A percentile compares a stretch with the other conserved stretches of the same genome.
phyloP scores from a whole-genome alignment of 2,888 invertebrate species.

The Acanthacorydalis orientalis region DNA sequence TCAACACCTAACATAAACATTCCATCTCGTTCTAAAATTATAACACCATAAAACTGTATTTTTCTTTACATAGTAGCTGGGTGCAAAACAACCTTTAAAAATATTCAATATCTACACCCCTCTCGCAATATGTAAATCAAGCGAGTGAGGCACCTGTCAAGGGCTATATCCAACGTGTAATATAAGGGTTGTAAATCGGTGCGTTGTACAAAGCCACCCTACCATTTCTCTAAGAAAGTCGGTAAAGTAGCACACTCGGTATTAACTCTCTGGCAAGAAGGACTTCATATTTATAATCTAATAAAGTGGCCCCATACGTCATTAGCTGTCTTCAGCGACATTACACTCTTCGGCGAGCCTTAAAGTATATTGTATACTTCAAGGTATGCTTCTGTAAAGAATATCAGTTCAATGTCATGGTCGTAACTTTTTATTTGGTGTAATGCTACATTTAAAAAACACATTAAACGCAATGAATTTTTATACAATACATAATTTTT shows the following conservation, averaged over 20 bases:
- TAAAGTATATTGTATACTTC: no score
- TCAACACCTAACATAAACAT: no score
- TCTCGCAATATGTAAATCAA: constrained; percentile 1
- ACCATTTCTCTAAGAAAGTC: not conserved
- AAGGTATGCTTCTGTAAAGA: no score
- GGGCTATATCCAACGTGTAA: not conserved
- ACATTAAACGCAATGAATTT: no score
- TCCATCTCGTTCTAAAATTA: not conserved
- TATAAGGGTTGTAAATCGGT: not conserved
- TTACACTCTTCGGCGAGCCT: not conserved
- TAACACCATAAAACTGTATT: not conserved
- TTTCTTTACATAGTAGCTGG: not conserved
- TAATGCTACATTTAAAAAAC: no score
- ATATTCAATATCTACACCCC: constrained; percentile 3
- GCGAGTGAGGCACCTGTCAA: constrained; percentile 1
- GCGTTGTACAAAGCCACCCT: no score
- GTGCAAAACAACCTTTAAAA: not conserved
- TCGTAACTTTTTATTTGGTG: no score
- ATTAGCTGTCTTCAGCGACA: constrained; percentile 12
- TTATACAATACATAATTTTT: no score
- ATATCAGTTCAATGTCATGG: no score
- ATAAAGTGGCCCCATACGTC: constrained; percentile 18
- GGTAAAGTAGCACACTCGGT: not conserved
- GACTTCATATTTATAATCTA: constrained; percentile 17
- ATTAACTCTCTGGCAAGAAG: no score